These are phyloP conservation scores for Lampris megalopsis DNA, from an alignment of 2,113 vertebrate species.

Conservation along the genomic window DNA sequence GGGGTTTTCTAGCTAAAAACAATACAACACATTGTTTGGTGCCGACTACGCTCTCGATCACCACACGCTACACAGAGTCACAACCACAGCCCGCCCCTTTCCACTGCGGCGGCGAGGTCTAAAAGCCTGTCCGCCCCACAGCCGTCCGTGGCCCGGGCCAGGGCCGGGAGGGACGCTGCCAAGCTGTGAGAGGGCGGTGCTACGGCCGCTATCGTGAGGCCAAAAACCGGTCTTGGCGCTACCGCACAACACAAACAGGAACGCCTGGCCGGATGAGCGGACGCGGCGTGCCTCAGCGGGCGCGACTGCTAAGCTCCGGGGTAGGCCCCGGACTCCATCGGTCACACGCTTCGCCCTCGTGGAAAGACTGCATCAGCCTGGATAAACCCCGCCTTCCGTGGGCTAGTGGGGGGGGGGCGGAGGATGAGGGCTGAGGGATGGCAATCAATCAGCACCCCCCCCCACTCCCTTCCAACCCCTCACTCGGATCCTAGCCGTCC, in stretches of 20 bases:
- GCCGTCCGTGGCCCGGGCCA: conserved; percentile 25
- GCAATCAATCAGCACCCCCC: conserved; percentile 57
- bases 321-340: conserved; percentile 39
- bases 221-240: conserved; percentile 35
- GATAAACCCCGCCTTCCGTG: conserved; percentile 35
- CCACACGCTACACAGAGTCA: conserved; percentile 23
- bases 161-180: conserved; percentile 32
- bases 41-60: conserved; percentile 22
- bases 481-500: conserved; percentile 56
- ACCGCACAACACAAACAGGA: conserved; percentile 71
- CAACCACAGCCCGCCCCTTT: conserved; percentile 35
- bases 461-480: conserved; percentile 41
- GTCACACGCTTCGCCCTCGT: conserved; percentile 63
- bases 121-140: conserved; percentile 34
- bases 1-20: neutral
- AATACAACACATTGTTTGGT: conserved; percentile 12
- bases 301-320: conserved; percentile 39
- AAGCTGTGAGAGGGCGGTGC: conserved; percentile 16
- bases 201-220: conserved; percentile 39
- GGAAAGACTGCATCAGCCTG: conserved; percentile 78
- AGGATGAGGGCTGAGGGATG: conserved; percentile 41
- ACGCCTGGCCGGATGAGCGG: conserved; percentile 63
- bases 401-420: neutral
- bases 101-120: conserved; percentile 23
- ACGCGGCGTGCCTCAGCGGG: conserved; percentile 70